These are phyloP conservation scores for Aethes cnicana DNA, from an alignment of 2,888 invertebrate species.

Conservation along the genomic window DNA sequence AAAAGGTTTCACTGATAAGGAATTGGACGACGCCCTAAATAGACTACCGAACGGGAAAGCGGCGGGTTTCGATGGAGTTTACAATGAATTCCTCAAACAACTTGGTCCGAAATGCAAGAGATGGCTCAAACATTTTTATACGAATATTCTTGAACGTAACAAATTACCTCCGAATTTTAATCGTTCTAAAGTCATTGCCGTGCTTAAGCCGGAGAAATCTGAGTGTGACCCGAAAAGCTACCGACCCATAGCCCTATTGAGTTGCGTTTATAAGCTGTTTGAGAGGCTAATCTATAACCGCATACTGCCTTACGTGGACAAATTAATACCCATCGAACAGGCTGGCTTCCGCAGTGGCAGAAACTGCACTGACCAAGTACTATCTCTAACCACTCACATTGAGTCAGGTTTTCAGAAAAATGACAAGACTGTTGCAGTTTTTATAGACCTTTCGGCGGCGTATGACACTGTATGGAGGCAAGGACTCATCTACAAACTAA, in stretches of 20 bases:
- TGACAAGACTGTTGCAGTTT: neutral
- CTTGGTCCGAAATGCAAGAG: neutral
- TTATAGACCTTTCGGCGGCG: neutral
- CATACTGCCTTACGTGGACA: neutral
- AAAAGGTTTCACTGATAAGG: neutral
- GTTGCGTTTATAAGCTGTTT: neutral
- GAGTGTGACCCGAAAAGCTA: neutral
- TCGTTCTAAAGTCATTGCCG: neutral
- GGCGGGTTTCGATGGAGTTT: neutral
- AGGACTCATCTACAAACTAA: neutral
- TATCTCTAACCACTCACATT: neutral
- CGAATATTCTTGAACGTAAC: neutral
- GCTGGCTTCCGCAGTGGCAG: neutral
- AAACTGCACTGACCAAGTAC: neutral
- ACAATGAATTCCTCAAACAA: neutral
- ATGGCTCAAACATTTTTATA: neutral
- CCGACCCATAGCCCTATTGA: neutral
- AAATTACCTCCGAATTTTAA: neutral
- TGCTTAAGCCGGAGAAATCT: neutral
- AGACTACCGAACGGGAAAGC: neutral
- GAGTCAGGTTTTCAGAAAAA: neutral
- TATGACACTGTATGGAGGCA: slow-evolving; percentile 1
- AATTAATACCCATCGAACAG: neutral
- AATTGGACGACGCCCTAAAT: neutral
- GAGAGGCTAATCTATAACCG: neutral